Evolutionary conservation across 2,888 invertebrate species (phyloP).

Genomic region (Synanthedon tipuliformis): DNA sequence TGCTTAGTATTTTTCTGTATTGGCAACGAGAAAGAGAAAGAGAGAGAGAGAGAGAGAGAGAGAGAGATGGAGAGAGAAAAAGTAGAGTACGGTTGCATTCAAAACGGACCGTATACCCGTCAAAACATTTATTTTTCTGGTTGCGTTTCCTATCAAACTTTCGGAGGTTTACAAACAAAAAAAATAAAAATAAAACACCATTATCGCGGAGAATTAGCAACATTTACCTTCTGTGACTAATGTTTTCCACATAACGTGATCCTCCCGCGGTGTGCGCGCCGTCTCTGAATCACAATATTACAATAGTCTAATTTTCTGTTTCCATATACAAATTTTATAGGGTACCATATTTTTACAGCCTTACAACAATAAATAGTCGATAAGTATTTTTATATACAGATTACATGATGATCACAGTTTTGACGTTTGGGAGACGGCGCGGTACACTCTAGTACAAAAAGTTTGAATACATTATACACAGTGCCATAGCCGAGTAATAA

Average conservation of each 20-base stretch:
- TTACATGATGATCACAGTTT: constrained; percentile 27
- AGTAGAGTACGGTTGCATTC: neutral
- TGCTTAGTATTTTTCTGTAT: no score
- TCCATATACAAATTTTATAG: constrained; percentile 19
- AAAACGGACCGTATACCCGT: constrained; percentile 22
- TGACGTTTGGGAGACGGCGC: constrained; percentile 21
- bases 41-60: no score
- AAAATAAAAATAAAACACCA: constrained; percentile 35
- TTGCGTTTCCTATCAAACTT: constrained; percentile 69
- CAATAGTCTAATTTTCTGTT: constrained; percentile 47
- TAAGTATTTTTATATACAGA: constrained; percentile 66
- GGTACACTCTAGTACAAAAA: constrained; percentile 37
- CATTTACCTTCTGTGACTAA: constrained; percentile 52
- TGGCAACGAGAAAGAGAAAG: no score
- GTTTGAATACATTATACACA: constrained; percentile 63
- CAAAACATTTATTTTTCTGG: constrained; percentile 34
- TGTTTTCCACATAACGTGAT: constrained; percentile 48
- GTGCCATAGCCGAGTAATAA: constrained; percentile 66
- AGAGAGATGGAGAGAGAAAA: no score
- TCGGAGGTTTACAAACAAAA: constrained; percentile 60
- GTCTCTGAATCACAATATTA: constrained; percentile 29
- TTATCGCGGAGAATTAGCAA: constrained; percentile 49
- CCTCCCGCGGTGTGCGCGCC: constrained; percentile 48
- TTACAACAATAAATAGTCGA: constrained; percentile 59
- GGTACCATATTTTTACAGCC: constrained; percentile 31